Evolutionary conservation across 2,888 invertebrate species (phyloP).

Genomic region (Eledona agricola): DNA sequence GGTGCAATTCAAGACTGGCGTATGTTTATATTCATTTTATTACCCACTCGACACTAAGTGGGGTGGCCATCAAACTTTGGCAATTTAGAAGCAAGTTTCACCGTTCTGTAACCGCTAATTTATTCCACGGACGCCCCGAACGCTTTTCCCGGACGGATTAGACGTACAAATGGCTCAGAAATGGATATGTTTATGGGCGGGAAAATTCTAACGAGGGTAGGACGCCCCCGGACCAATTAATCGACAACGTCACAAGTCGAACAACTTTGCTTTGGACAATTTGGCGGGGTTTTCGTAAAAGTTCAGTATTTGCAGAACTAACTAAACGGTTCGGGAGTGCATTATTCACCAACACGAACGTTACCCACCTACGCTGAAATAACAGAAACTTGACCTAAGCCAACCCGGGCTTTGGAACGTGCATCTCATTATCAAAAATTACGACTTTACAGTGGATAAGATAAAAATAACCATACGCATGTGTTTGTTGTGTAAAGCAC

Average conservation of each 20-base stretch:
- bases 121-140: conserved; percentile 38
- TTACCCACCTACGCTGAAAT: conserved; percentile 2
- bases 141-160: conserved; percentile 32
- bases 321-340: too few relatives aligned
- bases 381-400: conserved; percentile 9
- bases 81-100: conserved; percentile 41
- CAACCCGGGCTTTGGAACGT: too few relatives aligned
- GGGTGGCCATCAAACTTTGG: conserved; percentile 41
- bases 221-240: too few relatives aligned
- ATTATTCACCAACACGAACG: too few relatives aligned
- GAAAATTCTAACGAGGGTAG: conserved; percentile 12
- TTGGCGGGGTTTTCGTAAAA: too few relatives aligned
- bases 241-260: too few relatives aligned
- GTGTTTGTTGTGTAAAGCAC: too few relatives aligned
- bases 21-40: conserved; percentile 41
- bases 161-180: conserved; percentile 34
- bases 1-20: conserved; percentile 33
- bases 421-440: too few relatives aligned
- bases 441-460: too few relatives aligned
- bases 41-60: conserved; percentile 40
- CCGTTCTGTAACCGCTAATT: conserved; percentile 42
- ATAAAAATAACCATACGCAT: too few relatives aligned
- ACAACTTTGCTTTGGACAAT: too few relatives aligned
- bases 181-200: conserved; percentile 28
- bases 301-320: too few relatives aligned